Base-by-base conservation (phyloP, 2,797 vertebrate species). In the Pagetopsis macropterus region DNA sequence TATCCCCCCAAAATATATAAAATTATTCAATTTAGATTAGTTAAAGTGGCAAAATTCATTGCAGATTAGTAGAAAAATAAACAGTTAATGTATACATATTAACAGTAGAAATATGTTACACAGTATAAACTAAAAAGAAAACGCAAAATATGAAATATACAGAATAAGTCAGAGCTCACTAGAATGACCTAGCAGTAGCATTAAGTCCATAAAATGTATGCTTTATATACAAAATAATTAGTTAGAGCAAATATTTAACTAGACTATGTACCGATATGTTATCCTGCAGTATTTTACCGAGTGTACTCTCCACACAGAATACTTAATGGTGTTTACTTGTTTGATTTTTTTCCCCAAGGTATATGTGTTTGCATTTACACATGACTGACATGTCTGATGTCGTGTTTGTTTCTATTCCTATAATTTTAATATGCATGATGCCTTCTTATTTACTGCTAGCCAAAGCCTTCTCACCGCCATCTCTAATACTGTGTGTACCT, bases 351-450 rank as follows among this genome's bases (percentile, higher is more conserved):
- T 2, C 48, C 10, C 11, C 9, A 13, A 12, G 5, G 10, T 57
- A 3, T 11, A 1, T 10, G 1, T 58, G n/a, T 49, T 12, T 43
- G 45, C 40, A 11, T 57, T 17, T 41, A 52, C 51, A 66, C 17
- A 43, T 19, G 65, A 59, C 55, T 62, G 55, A 43, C 55, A 44
- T 50, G 46, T 63, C 63, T 49, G 27, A n/a, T 54, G 10, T 54
- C 11, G 16, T 10, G 27, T 70, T 66, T 74, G 57, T 72, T 72
- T 27, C 56, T 19, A 0, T 51, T n/a, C 17, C 40, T 40, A 19
- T 61, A 3, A 60, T 79, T 66, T 72, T 50, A 75, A 76, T 74
- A 74, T 81, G 68, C 33, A 75, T 73, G 49, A 72, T 65, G 43
- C 70, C 54, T 50, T 55, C 13, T 75, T 79, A 67, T 83, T 84